phyloP scores from a whole-genome alignment of 2,888 invertebrate species.

The Kuschelorhynchus macadamiae region DNA sequence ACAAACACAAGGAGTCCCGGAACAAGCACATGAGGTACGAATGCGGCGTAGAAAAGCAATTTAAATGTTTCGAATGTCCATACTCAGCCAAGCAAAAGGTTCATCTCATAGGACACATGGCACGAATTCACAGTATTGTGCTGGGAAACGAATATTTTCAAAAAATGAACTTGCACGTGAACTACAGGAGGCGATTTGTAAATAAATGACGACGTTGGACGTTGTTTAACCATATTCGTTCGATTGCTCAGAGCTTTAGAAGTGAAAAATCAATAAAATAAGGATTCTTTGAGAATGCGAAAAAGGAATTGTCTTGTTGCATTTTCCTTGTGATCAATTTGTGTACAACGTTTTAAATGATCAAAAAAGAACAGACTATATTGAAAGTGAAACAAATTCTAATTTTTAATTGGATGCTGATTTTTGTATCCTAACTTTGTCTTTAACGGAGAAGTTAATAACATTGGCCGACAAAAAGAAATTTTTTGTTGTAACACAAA shows the following conservation, averaged over 20 bases:
- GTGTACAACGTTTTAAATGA: too few relatives aligned
- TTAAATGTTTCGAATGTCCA: constrained; percentile 53
- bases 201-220: not conserved
- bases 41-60: constrained; percentile 53
- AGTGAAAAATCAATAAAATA: not conserved
- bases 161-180: constrained; percentile 1
- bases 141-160: constrained; percentile 5
- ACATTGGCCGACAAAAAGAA: too few relatives aligned
- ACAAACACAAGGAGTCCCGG: constrained; percentile 73
- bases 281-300: too few relatives aligned
- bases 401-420: too few relatives aligned
- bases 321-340: too few relatives aligned
- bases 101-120: constrained; percentile 63
- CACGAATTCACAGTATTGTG: constrained; percentile 62
- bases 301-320: too few relatives aligned
- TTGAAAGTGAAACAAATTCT: too few relatives aligned
- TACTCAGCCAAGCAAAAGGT: constrained; percentile 65
- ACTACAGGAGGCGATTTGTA: not conserved
- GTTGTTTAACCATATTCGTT: not conserved
- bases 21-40: constrained; percentile 54
- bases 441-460: too few relatives aligned
- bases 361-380: too few relatives aligned
- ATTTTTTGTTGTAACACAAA: too few relatives aligned
- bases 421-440: too few relatives aligned
- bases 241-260: not conserved